Base-by-base conservation (phyloP, 2,797 vertebrate species). In the Acrossocheilus wenchowensis region DNA sequence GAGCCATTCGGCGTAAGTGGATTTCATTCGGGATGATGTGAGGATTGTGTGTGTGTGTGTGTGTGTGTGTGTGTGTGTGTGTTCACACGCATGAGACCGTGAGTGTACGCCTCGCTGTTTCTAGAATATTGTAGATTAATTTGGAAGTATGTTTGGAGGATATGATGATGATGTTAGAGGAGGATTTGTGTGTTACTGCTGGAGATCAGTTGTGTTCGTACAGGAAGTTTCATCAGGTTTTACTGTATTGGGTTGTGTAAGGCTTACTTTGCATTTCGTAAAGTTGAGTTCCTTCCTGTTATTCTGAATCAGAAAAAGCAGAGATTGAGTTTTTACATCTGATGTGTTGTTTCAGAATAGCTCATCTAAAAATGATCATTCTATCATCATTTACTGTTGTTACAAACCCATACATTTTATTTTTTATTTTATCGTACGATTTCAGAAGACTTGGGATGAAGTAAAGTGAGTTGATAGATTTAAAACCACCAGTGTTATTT, bases 11-110 rank as follows among this genome's bases (percentile, higher is more conserved):
- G 6, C 10, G n/a, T 75, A 41, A 74, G 82, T 62, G 82, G 54
- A 74, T 83, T 48, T 74, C 54, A 75, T 14, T n/a, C 69, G 26
- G 66, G 71, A 74, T 74, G 54, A 83, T 62, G 52, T 50, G n/a
- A n/a, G n/a, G 74, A 77, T 23, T 41, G 39, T 41, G 39, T 41
- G 39, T 41, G 39, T 41, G 39, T 41, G 30, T 72, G 64, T 45
- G 64, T 79, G 83, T 10, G 10, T 26, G 34, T 57, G 39, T 41
- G 30, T 72, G 64, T 45, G 64, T 79, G 83, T 10, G 10, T 26
- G 34, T 57, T 26, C 26, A 36, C 57, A 41, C 11, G 39, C 26
- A 21, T 62, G 30, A 43, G 10, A 14, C 21, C 21, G 11, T 48
- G 57, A 41, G 57, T n/a, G 10, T 54, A 43, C 12, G 15, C 52